Base-by-base conservation (phyloP, 2,888 invertebrate genomes). In the Leptinotarsa rubiginosa region DNA sequence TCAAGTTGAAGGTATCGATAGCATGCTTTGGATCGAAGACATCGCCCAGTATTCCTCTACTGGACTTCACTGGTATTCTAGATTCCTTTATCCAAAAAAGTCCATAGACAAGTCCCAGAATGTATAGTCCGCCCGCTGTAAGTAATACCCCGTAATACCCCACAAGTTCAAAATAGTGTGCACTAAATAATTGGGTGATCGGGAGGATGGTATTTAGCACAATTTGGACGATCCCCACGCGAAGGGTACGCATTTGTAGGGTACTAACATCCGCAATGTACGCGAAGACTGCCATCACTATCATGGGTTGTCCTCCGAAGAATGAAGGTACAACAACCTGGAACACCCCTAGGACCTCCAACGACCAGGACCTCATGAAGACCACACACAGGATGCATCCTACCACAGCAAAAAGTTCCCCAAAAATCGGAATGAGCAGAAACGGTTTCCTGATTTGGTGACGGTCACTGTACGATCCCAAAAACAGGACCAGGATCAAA, bases 181-280 rank as follows among this genome's bases (percentile, higher is more conserved):
- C 87, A 75, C 86, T 85, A 18, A 87, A 80, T 12, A 83, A 79
- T 70, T 85, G 85, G 5, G 81, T 82, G 2, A 84, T 75, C 0
- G 86, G 85, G 3, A 79, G 75, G 56, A 81, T 82, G 50, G 84
- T 76, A 56, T 84, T 86, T 5, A 87, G 78, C 4, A 86, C 83
- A 47, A 87, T 86, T 77, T 87, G 87, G 16, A 92, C 89, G n/a
- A 92, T 83, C 16, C 92, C 92, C 65, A 92, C 88, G 81, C 92
- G 87, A 66, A 92, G 88, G 1, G 92, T 92, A 41, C 92, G 88
- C 78, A 90, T 89, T 80, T 92, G 91, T 25, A 90, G 73, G 1
- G 90, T 88, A 56, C 92, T 88, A 3, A 87, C 85, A 79, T 88
- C 88, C 4, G 88, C 87, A 25, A 88, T 85, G 74, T 88, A 88